These are phyloP conservation scores for Orthosia incerta DNA, from an alignment of 2,888 invertebrate genomes.

Conservation along the genomic window DNA sequence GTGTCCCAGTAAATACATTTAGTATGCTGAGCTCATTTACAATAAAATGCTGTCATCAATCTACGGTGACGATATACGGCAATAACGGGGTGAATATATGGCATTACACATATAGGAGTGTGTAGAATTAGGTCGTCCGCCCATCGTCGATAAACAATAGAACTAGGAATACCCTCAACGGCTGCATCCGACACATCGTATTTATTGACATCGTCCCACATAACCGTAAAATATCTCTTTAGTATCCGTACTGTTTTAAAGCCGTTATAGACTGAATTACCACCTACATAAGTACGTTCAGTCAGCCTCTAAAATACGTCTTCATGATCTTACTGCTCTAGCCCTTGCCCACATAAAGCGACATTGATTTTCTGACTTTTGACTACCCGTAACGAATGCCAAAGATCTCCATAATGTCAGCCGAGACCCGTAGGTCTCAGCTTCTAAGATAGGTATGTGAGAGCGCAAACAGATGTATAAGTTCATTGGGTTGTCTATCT, in stretches of 20 bases:
- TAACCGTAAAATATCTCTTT: slow-evolving; percentile 1
- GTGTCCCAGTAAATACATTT: no score
- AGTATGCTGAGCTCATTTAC: no score
- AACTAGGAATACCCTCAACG: slow-evolving; percentile 20
- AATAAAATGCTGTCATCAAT: not conserved
- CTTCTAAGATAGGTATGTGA: no score
- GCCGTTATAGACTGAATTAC: not conserved
- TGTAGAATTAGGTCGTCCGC: slow-evolving; percentile 28
- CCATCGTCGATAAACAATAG: slow-evolving; percentile 33
- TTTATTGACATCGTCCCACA: slow-evolving; percentile 27
- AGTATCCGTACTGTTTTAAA: slow-evolving; percentile 4
- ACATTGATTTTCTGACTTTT: no score
- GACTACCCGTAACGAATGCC: no score
- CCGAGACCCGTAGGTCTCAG: no score
- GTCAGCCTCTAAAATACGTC: not conserved
- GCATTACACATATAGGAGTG: slow-evolving; percentile 26
- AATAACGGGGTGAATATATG: slow-evolving; percentile 3
- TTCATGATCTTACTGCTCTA: not conserved
- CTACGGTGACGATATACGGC: not conserved
- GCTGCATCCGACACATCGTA: slow-evolving; percentile 13
- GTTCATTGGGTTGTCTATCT: not conserved
- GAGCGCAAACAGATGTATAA: no score
- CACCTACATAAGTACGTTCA: not conserved
- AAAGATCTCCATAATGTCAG: no score
- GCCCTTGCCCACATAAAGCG: no score